These are phyloP conservation scores for Borostomias antarcticus DNA, from an alignment of 2,797 vertebrate species.

Conservation along the genomic window DNA sequence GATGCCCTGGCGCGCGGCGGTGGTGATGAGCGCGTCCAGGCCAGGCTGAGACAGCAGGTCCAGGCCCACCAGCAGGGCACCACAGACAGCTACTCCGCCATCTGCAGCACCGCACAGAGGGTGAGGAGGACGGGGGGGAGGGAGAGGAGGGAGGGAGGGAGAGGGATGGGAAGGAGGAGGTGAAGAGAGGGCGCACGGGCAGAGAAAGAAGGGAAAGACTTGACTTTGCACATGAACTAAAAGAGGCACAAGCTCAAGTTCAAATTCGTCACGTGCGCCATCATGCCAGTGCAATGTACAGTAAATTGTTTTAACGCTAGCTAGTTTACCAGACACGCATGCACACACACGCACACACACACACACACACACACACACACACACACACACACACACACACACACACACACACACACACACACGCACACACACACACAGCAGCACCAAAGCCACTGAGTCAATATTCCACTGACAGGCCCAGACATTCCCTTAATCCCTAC, in stretches of 20 bases:
- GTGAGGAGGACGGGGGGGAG: constrained; percentile 75
- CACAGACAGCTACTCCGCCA: constrained; percentile 94
- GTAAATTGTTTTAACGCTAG: too few species aligned
- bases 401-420: constrained; percentile 24
- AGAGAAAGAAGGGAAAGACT: neutral
- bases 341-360: constrained; percentile 8
- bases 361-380: constrained; percentile 14
- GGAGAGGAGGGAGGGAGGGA: constrained; percentile 19
- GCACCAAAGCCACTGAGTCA: constrained; percentile 33
- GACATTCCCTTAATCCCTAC: constrained; percentile 64
- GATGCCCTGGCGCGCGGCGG: constrained; percentile 86
- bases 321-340: neutral
- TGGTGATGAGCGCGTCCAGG: constrained; percentile 87
- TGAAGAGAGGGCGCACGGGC: neutral
- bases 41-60: constrained; percentile 88
- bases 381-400: constrained; percentile 17
- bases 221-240: neutral
- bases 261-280: too few species aligned
- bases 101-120: constrained; percentile 96
- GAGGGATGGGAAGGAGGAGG: neutral
- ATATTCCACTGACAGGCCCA: constrained; percentile 45
- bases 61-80: constrained; percentile 92
- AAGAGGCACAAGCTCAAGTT: neutral
- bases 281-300: too few species aligned
- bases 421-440: too few species aligned